Conservation (phyloP, 2,888 invertebrate genomes). For the Arrhopalites spinosus region DNA sequence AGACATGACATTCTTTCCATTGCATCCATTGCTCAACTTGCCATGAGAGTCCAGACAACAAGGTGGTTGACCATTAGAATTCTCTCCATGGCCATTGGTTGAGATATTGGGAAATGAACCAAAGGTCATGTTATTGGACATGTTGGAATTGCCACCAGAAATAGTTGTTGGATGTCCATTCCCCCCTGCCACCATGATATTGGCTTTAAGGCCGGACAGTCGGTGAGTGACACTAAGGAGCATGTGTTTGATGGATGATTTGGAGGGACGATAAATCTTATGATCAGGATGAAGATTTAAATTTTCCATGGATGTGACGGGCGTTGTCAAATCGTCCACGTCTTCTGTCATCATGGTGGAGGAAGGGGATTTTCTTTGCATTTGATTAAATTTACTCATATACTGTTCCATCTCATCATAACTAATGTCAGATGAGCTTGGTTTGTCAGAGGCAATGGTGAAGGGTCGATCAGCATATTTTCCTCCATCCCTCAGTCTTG, state of each 20-base stretch:
- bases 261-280: conserved; percentile 72
- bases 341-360: conserved; percentile 58
- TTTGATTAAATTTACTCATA: conserved; percentile 56
- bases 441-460: conserved; percentile 73
- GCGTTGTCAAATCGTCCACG: conserved; percentile 58
- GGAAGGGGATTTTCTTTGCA: conserved; percentile 53
- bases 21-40: conserved; percentile 6
- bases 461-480: conserved; percentile 67
- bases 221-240: conserved; percentile 57
- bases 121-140: conserved; percentile 46
- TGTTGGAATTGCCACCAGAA: too few species aligned
- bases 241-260: conserved; percentile 58
- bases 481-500: conserved; percentile 60
- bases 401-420: conserved; percentile 68
- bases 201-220: conserved; percentile 53
- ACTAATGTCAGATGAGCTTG: conserved; percentile 67
- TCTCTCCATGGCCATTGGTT: background rate
- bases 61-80: background rate
- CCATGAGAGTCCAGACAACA: conserved; percentile 2
- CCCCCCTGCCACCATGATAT: conserved; percentile 43
- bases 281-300: conserved; percentile 75
- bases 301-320: conserved; percentile 62
- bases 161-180: conserved; percentile 6
- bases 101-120: conserved; percentile 53
- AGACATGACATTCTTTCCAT: too few species aligned